A percentile compares a stretch with the other conserved stretches of the same genome.
These are phyloP conservation scores for Blastobasis adustella DNA, from an alignment of 2,888 invertebrate genomes.

Conservation along the genomic window DNA sequence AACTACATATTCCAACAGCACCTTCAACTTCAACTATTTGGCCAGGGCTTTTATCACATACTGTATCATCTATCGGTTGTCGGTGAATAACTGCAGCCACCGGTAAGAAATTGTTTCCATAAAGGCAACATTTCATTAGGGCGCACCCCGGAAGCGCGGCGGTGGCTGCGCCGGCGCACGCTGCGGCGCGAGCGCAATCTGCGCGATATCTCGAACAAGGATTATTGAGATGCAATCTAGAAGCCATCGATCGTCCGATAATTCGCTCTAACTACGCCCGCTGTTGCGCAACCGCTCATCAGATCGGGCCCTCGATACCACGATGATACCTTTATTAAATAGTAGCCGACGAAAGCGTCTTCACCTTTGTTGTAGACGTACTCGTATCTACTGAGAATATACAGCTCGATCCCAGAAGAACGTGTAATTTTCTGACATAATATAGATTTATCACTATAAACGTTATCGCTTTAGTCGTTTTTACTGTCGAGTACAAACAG, in stretches of 20 bases:
- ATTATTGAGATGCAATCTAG: constrained; percentile 73
- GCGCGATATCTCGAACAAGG: constrained; percentile 53
- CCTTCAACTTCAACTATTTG: not conserved
- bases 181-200: constrained; percentile 52
- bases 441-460: not conserved
- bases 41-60: not conserved
- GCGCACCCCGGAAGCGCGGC: constrained; percentile 48
- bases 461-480: not conserved
- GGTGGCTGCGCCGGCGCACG: constrained; percentile 48
- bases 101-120: constrained; percentile 8
- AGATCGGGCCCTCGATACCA: constrained; percentile 49
- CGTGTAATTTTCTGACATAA: too few relatives aligned
- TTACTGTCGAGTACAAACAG: not conserved
- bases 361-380: constrained; percentile 2
- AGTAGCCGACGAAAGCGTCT: constrained; percentile 38
- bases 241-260: constrained; percentile 65
- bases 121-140: constrained; percentile 31
- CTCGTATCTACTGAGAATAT: not conserved
- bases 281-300: constrained; percentile 63
- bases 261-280: constrained; percentile 63
- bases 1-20: not conserved
- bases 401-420: too few relatives aligned
- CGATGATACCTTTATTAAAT: constrained; percentile 69
- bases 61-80: too few relatives aligned
- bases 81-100: too few relatives aligned